Evolutionary conservation across 2,113 vertebrate genomes (phyloP).

Genomic region (Myodes glareolus): DNA sequence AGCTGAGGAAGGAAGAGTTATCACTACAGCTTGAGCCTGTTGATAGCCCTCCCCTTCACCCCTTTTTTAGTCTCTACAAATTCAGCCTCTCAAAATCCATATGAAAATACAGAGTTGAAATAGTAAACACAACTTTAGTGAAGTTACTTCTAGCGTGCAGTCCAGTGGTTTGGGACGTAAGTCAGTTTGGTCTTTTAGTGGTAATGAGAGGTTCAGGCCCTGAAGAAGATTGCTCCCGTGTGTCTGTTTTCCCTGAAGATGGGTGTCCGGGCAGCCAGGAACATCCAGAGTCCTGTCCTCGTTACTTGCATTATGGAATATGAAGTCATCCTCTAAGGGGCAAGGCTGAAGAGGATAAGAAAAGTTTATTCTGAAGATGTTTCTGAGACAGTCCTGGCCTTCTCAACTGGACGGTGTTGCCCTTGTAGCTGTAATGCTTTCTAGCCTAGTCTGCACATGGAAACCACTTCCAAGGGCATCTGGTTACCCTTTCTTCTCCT

Average conservation of each 20-base stretch:
- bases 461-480: background rate
- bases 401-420: background rate
- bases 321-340: background rate
- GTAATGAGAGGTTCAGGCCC: background rate
- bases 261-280: background rate
- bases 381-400: background rate
- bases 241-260: background rate
- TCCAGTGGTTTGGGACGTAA: background rate
- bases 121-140: background rate
- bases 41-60: background rate
- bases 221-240: background rate
- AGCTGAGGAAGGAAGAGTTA: background rate
- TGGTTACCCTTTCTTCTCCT: constrained; percentile 46
- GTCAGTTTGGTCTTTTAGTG: background rate
- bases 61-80: background rate
- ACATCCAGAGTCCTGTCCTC: background rate
- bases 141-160: background rate
- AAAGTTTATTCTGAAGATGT: background rate
- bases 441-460: background rate
- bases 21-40: background rate
- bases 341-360: background rate
- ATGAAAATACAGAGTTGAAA: background rate
- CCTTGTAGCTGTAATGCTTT: background rate
- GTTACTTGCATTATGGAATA: background rate
- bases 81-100: background rate